Percentiles rank a stretch among this genome's conserved stretches.
phyloP scores from a whole-genome alignment of 2,888 invertebrate species.

The Serrognathus titanus region DNA sequence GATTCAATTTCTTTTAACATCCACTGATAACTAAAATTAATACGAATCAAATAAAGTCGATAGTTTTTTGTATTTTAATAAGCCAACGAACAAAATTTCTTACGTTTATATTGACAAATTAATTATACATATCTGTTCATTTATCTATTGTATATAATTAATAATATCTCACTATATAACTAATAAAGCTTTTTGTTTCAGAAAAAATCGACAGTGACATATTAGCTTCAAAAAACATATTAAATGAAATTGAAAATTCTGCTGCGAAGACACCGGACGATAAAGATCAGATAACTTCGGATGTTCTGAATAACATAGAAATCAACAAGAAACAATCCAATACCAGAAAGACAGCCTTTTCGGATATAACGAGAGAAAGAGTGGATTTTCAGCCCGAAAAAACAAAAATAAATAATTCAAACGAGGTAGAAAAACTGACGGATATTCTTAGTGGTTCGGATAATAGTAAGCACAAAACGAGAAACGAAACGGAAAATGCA shows the following conservation, averaged over 20 bases:
- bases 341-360: neutral
- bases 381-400: neutral
- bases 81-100: too few relatives aligned
- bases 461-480: too few relatives aligned
- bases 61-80: too few relatives aligned
- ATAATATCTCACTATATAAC: too few relatives aligned
- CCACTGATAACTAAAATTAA: too few relatives aligned
- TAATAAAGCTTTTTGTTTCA: slow-evolving; percentile 22
- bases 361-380: slow-evolving; percentile 8
- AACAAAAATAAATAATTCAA: neutral
- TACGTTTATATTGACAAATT: too few relatives aligned
- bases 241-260: slow-evolving; percentile 28
- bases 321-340: slow-evolving; percentile 5
- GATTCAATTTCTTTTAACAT: too few relatives aligned
- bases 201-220: slow-evolving; percentile 42
- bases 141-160: too few relatives aligned
- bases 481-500: slow-evolving; percentile 11
- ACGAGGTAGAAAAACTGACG: neutral
- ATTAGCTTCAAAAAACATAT: slow-evolving; percentile 36
- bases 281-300: slow-evolving; percentile 9
- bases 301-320: slow-evolving; percentile 8
- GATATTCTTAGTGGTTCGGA: too few relatives aligned
- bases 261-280: slow-evolving; percentile 9
- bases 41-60: too few relatives aligned
- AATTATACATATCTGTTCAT: too few relatives aligned